Percentiles rank a stretch among this genome's conserved stretches.
phyloP scores from a whole-genome alignment of 2,797 vertebrate species.

The Alosa sapidissima region DNA sequence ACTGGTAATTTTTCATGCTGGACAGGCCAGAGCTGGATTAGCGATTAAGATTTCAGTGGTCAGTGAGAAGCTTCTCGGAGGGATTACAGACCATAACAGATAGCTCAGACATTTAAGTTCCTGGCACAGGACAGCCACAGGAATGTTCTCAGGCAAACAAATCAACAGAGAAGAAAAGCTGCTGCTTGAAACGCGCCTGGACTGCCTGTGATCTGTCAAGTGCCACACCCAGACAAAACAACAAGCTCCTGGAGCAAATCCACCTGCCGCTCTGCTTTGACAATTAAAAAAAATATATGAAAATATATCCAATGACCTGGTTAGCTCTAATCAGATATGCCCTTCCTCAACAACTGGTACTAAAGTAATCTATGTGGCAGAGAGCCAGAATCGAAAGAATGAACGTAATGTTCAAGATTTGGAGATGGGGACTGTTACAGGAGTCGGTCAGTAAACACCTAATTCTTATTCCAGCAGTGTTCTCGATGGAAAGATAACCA shows the following conservation, averaged over 20 bases:
- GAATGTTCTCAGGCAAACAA: neutral
- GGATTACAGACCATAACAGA: conserved; percentile 35
- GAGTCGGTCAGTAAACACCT: neutral
- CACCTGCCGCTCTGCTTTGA: neutral
- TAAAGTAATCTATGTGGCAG: neutral
- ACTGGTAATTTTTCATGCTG: neutral
- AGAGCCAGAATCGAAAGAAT: conserved; percentile 2
- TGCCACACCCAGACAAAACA: conserved; percentile 14
- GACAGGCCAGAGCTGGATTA: conserved; percentile 44
- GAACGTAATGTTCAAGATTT: conserved; percentile 11
- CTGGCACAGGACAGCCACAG: neutral
- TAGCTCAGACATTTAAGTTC: conserved; percentile 14
- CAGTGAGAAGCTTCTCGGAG: conserved; percentile 37
- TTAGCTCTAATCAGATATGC: neutral
- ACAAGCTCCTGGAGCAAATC: neutral
- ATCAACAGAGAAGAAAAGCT: conserved; percentile 4
- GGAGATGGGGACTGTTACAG: neutral
- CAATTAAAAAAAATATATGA: neutral
- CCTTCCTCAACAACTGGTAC: neutral
- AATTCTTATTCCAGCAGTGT: neutral
- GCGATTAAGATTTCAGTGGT: conserved; percentile 49
- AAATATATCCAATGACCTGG: neutral
- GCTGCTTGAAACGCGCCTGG: neutral
- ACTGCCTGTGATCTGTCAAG: neutral
- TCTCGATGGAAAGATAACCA: neutral